Evolutionary conservation across 2,888 invertebrate species (phyloP), one percentile per base, ranked within the genome.

Genomic region (Onthophagus sagittarius): DNA sequence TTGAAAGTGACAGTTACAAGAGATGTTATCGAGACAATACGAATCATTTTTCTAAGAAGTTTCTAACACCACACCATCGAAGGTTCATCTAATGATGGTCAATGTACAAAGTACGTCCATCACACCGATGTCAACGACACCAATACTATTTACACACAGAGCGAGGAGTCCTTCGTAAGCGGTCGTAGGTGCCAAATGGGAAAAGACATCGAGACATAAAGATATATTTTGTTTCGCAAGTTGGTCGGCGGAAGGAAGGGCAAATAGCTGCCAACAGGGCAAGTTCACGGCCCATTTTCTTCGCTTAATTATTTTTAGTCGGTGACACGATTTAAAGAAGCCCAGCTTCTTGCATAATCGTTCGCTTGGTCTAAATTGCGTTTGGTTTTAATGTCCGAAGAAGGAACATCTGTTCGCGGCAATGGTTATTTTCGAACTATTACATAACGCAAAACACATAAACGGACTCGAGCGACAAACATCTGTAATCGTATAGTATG

Each of bases 241-340:
- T 67, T 67, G 15, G 67, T 31, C 31, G n/a, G 15, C 32, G 23
- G 15, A 9, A 6, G 15, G 15, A 31, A 67, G 23, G 15, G 1
- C 67, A 67, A 67, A 67, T 31, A 67, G 23, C 31, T 67, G 67
- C 67, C 64, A 23, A 23, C 9, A 11, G 39, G 63, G 63, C 74
- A 74, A 74, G 74, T 74, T 74, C 74, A 74, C 31, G 74, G 74
- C 69, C 72, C 53, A 3, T 23, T 23, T 23, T 23, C 23, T 73
- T 73, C 64, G 65, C 64, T 31, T 15, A 64, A 64, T 74, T 74
- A 74, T 74, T 74, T 72, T 74, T 72, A 73, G 73, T 67, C 62
- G 67, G 39, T 72, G 74, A 74, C 72, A 74, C 62, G 72, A 39
- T 72, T 71, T 11, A 9, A 53, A 53, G 39, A 53, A 53, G 39